These are phyloP conservation scores for Gallinago stenura DNA, from an alignment of 2,797 vertebrate genomes.

Conservation along the genomic window DNA sequence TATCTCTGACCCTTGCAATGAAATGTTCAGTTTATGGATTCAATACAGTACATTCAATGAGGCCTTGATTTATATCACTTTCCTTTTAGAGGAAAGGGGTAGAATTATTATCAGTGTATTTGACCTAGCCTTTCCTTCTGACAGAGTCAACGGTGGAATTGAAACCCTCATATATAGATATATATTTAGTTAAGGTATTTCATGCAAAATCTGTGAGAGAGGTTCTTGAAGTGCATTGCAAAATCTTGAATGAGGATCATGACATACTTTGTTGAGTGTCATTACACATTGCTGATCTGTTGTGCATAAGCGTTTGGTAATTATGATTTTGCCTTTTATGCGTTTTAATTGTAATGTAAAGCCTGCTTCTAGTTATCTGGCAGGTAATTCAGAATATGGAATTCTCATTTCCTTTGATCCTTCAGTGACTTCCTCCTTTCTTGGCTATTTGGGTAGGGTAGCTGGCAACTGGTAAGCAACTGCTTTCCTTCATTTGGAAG, in stretches of 20 bases:
- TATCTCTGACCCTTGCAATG: not conserved
- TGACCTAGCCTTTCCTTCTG: not conserved
- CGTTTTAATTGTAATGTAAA: not conserved
- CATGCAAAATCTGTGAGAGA: not conserved
- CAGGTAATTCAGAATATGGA: not conserved
- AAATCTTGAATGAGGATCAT: not conserved
- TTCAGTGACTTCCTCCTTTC: not conserved
- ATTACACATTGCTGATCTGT: accelerated
- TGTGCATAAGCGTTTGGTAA: not conserved
- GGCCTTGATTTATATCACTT: not conserved
- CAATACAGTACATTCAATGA: not conserved
- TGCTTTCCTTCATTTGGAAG: not conserved
- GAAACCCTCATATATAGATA: not conserved
- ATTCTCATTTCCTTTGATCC: not conserved
- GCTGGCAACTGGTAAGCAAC: not conserved
- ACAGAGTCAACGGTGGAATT: not conserved
- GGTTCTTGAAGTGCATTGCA: not conserved
- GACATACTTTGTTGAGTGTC: not conserved
- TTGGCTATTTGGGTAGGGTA: not conserved
- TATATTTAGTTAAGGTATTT: not conserved
- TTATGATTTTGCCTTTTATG: not conserved
- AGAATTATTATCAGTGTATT: not conserved
- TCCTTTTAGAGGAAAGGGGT: not conserved
- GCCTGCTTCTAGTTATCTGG: not conserved
- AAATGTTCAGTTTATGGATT: not conserved